Evolutionary conservation across 2,888 invertebrate species (phyloP).

Genomic region (Sceliomorpha sp.): DNA sequence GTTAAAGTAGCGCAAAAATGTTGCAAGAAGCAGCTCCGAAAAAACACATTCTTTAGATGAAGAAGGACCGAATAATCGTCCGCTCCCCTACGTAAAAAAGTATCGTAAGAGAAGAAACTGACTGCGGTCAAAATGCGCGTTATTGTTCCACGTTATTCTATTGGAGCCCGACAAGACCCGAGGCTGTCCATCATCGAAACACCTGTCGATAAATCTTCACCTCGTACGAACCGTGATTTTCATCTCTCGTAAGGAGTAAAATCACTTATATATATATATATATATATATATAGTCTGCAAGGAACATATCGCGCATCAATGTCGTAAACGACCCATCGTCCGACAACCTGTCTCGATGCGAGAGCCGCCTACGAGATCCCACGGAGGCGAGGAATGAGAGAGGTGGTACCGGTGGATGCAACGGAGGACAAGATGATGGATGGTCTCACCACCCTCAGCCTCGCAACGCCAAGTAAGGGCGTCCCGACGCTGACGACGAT

Average conservation of each 20-base stretch:
- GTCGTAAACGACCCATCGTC: constrained; percentile 37
- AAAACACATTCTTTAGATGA: too few species aligned
- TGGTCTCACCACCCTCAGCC: constrained; percentile 70
- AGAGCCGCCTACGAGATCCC: constrained; percentile 53
- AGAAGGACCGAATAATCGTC: too few species aligned
- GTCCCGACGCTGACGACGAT: constrained; percentile 76
- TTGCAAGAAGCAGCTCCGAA: too few species aligned
- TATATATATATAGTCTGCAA: constrained; percentile 20
- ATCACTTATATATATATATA: constrained; percentile 30
- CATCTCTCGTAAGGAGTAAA: constrained; percentile 4
- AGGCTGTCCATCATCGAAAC: too few species aligned
- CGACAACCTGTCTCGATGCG: constrained; percentile 52
- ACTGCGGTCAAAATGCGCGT: too few species aligned
- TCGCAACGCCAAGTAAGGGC: constrained; percentile 70
- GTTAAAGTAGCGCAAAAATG: too few species aligned
- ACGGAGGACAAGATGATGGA: constrained; percentile 78
- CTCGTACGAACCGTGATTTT: too few species aligned
- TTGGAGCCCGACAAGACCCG: too few species aligned
- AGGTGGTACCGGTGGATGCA: constrained; percentile 61
- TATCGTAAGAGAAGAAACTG: too few species aligned
- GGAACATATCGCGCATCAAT: constrained; percentile 37
- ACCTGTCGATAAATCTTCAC: too few species aligned
- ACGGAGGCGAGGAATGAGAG: constrained; percentile 55
- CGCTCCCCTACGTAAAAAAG: too few species aligned
- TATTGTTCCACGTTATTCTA: not conserved